Base-by-base conservation (phyloP, 2,888 invertebrate species). In the Actias luna region DNA sequence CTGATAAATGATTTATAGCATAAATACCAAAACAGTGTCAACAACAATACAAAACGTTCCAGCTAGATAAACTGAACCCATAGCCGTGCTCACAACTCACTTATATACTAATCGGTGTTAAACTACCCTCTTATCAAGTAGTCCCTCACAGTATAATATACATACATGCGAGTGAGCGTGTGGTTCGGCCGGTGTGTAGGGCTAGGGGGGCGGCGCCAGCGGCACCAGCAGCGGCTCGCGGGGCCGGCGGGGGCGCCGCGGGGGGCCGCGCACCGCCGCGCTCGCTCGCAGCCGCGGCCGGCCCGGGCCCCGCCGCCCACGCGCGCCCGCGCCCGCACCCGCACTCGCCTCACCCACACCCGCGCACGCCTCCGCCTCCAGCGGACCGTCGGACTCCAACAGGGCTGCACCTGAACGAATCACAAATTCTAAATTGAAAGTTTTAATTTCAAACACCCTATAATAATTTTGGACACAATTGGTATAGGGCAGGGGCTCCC, bases 151-250 rank as follows among this genome's bases (percentile, higher is more conserved):
- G n/a, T 29, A 1, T 14, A 16, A 29, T 0, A n/a, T 10, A 55
- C 55, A 29, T 29, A 55, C n/a, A 18, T 16, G 27, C 2, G 52
- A 2, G 16, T 5, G 27, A 4, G 27, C 16, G 16, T 5, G 52
- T 22, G 46, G 5, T 18, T 22, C 7, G 5, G 12, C 12, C 12
- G 4, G 7, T 22, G 7, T 22, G 25, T 8, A 2, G 8, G 8
- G 55, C 75, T 82, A 87, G 3, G 88, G 89, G 27, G 89, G 89
- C 82, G 93, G 93, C 78, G 93, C 93, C 46, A 93, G 86, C 72
- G 93, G 93, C 77, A 93, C 93, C 25, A 93, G 83, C 64, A 92
- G 78, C 3, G 92, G 90, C 70, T 90, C 90, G 31, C 88, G 78
- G 1, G 88, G 81, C 4, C 86, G 73, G n/a, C 90, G 82, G n/a